These are phyloP conservation scores for Cyprichromis sp. DNA, from an alignment of 2,113 vertebrate species.

Conservation along the genomic window DNA sequence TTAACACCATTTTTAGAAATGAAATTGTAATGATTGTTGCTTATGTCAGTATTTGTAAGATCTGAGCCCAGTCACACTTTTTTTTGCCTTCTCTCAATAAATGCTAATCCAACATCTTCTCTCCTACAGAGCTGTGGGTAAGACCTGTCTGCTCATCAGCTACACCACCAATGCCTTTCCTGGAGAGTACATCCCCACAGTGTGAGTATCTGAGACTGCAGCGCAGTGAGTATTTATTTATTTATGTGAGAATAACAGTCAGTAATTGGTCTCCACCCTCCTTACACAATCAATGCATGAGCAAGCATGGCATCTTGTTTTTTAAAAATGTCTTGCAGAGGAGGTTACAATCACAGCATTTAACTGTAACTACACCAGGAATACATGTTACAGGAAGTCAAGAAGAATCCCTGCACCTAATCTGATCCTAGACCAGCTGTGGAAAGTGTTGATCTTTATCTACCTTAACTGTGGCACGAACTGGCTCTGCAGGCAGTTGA, in stretches of 20 bases:
- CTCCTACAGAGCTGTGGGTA: constrained; percentile 90
- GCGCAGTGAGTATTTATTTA: neutral
- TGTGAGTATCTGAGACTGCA: constrained; percentile 80
- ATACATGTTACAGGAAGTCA: neutral
- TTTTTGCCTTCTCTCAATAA: neutral
- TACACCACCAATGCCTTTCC: constrained; percentile 99
- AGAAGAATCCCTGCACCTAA: neutral
- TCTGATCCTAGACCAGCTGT: neutral
- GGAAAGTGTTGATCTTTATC: neutral
- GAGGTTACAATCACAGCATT: neutral
- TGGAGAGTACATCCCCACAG: constrained; percentile 97
- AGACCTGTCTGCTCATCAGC: constrained; percentile 98
- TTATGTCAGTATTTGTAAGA: neutral
- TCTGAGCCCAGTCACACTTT: neutral
- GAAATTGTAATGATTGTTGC: neutral
- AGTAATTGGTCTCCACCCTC: neutral
- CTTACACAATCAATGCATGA: neutral
- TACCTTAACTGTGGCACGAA: neutral
- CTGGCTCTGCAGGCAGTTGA: neutral
- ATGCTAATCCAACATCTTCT: neutral
- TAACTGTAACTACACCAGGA: neutral
- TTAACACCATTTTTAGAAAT: neutral
- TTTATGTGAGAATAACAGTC: neutral
- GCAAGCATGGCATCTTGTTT: neutral
- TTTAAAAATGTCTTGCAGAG: neutral